Evolutionary conservation across 2,113 vertebrate genomes (phyloP).

Genomic region (Coregonus clupeaformis): DNA sequence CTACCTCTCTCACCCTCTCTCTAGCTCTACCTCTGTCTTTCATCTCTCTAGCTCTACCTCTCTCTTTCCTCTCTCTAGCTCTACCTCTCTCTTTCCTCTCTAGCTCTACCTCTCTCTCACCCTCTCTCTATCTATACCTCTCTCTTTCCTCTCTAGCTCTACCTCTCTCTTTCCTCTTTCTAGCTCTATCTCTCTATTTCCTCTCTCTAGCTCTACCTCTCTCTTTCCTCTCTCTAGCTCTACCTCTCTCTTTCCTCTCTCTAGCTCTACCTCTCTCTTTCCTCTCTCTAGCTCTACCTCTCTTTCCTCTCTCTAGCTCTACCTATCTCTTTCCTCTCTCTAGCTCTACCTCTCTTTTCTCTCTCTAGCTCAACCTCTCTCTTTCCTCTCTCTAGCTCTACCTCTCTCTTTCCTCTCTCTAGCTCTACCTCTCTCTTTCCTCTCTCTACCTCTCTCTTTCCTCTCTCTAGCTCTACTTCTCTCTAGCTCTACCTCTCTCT

Average conservation of each 20-base stretch:
- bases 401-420: neutral
- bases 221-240: neutral
- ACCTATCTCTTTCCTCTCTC: neutral
- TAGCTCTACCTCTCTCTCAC: neutral
- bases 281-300: neutral
- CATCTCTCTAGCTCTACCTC: neutral
- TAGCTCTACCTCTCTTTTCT: too few relatives aligned
- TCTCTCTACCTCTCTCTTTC: neutral
- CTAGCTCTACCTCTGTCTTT: neutral
- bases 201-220: neutral
- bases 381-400: too few relatives aligned
- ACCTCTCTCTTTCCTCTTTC: too few relatives aligned
- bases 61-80: too few relatives aligned
- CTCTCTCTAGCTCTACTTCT: neutral
- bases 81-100: neutral
- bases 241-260: neutral
- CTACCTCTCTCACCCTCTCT: neutral
- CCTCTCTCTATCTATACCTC: neutral
- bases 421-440: neutral
- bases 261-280: neutral
- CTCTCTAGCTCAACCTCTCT: neutral
- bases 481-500: neutral
- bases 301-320: too few relatives aligned
- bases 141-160: neutral
- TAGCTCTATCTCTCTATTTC: too few relatives aligned